A percentile compares a stretch with the other conserved stretches of the same genome.
Conservation (phyloP, 2,888 invertebrate species). For the Sarcophaga caerulescens region DNA sequence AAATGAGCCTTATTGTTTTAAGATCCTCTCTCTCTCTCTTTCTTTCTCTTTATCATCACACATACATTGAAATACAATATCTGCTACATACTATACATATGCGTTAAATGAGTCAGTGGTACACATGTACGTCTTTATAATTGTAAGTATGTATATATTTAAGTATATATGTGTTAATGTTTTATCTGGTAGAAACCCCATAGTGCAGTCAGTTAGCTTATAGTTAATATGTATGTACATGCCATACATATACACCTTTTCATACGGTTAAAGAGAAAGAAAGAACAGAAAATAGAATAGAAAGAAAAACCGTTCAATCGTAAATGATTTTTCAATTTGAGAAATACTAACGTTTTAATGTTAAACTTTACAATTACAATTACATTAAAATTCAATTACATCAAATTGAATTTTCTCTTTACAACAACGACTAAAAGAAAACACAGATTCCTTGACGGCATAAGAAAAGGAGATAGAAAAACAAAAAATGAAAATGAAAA, state of each 20-base stretch:
- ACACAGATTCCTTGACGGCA: not conserved
- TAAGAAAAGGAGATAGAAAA: not conserved
- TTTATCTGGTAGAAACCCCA: not conserved
- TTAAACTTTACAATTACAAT: constrained; percentile 57
- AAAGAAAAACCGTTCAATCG: constrained; percentile 41
- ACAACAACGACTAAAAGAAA: not conserved
- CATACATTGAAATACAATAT: not conserved
- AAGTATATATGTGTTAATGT: not conserved
- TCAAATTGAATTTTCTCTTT: constrained; percentile 29
- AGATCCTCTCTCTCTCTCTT: not conserved
- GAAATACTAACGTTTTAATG: constrained; percentile 44
- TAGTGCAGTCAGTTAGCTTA: not conserved
- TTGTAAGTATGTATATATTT: no score
- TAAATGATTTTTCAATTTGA: constrained; percentile 56
- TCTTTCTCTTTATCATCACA: not conserved
- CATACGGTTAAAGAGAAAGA: not conserved
- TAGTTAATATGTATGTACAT: no score
- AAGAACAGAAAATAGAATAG: not conserved
- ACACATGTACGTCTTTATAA: no score
- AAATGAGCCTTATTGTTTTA: constrained; percentile 66
- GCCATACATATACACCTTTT: not conserved
- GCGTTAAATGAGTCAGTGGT: no score
- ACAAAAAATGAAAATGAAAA: not conserved
- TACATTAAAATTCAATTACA: constrained; percentile 54
- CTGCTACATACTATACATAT: no score